Evolutionary conservation across 2,888 invertebrate species (phyloP), one percentile per base, ranked within the genome.

Genomic region (Megaustenia siamemsis): DNA sequence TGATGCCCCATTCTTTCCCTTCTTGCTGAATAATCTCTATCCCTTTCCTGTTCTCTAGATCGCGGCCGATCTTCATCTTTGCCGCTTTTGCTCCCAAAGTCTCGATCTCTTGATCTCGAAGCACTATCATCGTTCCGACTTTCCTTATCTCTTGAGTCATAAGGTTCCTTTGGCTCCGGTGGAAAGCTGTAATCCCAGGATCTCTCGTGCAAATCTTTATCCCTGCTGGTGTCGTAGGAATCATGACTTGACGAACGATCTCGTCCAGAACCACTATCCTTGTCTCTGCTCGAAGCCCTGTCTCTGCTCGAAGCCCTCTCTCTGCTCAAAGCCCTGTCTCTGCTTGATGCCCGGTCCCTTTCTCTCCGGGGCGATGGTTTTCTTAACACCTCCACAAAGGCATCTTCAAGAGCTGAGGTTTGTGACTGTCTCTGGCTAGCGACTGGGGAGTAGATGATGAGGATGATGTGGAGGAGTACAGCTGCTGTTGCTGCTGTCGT

Each of bases 51-150:
- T 60, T 89, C 89, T 73, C 87, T 85, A 0, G 89, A 89, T 6
- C 88, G 81, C 4, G 89, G 88, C 12, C 90, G 86, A 6, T 85
- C 77, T 45, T 89, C 89, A 28, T 90, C 90, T 56, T 86, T 87
- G 24, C 53, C 77, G 24, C 43, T 38, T n/a, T 75, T 66, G n/a
- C 80, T 32, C 2, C 79, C 45, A 28, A 69, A 53, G 24, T 89
- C 89, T 40, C 76, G 73, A 38, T 84, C 83, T 6, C 86, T 85
- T 85, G 85, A 77, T 85, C 87, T 66, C 82, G 71, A 86, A 28
- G 43, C 43, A 43, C 56, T 60, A 38, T 80, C 69, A 49, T 80
- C 80, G 38, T n/a, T 69, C 3, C 76, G 60, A 21, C 71, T 43
- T 38, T 76, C 76, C 43, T 81, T 81, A 1, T 88, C 82, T 80